These are phyloP conservation scores for Heliangelus exortis DNA, from an alignment of 2,797 vertebrate species.

Conservation along the genomic window DNA sequence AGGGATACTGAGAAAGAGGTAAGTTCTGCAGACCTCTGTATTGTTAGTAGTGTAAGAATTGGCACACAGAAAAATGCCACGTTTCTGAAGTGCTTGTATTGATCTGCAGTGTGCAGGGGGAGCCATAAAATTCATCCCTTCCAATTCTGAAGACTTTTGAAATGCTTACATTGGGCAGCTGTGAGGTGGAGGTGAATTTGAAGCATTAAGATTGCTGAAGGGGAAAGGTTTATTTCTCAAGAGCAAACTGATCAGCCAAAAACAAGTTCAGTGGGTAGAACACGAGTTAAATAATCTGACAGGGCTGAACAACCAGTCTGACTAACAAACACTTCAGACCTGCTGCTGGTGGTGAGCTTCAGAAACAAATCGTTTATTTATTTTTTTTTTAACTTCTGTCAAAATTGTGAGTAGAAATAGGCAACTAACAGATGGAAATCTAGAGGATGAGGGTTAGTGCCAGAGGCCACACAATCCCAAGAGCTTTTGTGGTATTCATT, in stretches of 20 bases:
- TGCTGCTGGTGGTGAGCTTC: background rate
- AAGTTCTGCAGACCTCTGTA: constrained; percentile 3
- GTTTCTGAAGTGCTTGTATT: background rate
- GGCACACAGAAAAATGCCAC: background rate
- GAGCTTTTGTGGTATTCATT: constrained; percentile 3
- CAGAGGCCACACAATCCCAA: background rate
- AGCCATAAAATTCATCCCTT: background rate
- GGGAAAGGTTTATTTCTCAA: constrained; percentile 37
- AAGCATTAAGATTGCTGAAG: constrained; percentile 1
- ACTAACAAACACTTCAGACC: background rate
- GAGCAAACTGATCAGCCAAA: background rate
- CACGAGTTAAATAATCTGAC: background rate
- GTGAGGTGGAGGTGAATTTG: background rate
- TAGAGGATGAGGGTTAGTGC: background rate
- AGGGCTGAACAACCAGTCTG: background rate
- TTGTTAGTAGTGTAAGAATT: background rate
- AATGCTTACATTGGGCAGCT: background rate
- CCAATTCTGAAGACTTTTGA: background rate
- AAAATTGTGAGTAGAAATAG: background rate
- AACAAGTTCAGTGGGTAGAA: background rate
- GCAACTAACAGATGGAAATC: background rate
- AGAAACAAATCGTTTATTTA: background rate
- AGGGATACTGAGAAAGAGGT: constrained; percentile 99
- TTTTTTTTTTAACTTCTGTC: background rate
- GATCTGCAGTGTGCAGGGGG: background rate